Evolutionary conservation across 2,113 vertebrate genomes (phyloP).

Genomic region (Antechinus stuartii): DNA sequence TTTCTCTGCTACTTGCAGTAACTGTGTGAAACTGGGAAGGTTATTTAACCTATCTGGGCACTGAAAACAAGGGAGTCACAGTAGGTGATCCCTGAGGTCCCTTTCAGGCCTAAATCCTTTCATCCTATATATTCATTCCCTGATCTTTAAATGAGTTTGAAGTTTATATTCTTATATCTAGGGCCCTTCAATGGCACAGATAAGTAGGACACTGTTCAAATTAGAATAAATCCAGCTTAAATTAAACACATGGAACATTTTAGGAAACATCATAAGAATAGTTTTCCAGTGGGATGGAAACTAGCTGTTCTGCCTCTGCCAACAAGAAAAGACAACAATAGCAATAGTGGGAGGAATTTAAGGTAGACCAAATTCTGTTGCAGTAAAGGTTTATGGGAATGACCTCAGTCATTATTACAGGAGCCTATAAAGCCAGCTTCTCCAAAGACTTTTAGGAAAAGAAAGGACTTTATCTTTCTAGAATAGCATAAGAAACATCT

Average conservation of each 20-base stretch:
- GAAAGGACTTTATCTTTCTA: not conserved
- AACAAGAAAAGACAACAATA: not conserved
- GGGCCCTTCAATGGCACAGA: slow-evolving; percentile 44
- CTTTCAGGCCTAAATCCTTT: not conserved
- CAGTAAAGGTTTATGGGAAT: not conserved
- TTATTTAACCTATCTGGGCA: not conserved
- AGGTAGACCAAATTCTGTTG: not conserved
- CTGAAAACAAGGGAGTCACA: not conserved
- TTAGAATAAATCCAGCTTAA: slow-evolving; percentile 75
- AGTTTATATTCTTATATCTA: slow-evolving; percentile 13
- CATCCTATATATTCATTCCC: not conserved
- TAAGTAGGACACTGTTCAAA: slow-evolving; percentile 73
- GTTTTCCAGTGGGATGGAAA: slow-evolving; percentile 78
- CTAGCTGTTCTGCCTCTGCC: slow-evolving; percentile 74
- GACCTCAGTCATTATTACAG: not conserved
- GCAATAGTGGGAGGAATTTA: not conserved
- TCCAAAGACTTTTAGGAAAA: not conserved
- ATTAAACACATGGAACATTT: slow-evolving; percentile 76
- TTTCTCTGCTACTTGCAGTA: not conserved
- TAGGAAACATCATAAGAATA: slow-evolving; percentile 76
- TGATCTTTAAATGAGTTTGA: not conserved
- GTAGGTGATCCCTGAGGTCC: not conserved
- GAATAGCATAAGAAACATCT: not conserved
- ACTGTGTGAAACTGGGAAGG: not conserved
- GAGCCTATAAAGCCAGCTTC: not conserved